phyloP scores from a whole-genome alignment of 2,888 invertebrate genomes.

The Tetranychus truncatus region DNA sequence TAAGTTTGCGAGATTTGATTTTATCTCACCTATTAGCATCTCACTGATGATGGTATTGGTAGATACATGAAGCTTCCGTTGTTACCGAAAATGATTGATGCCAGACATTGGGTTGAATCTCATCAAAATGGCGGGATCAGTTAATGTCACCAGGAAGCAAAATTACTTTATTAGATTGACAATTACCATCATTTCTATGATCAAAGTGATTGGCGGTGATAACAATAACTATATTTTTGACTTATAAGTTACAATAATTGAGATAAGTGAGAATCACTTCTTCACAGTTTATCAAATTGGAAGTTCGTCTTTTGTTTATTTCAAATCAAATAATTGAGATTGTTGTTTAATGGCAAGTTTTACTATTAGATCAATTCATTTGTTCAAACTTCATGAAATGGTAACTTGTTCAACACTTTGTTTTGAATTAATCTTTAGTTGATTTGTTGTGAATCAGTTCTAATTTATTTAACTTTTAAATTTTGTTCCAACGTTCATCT shows the following conservation, averaged over 20 bases:
- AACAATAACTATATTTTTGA: no score
- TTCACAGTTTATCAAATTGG: no score
- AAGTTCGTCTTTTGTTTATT: no score
- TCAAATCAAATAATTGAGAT: no score
- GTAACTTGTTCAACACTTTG: not conserved
- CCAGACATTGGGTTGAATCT: not conserved
- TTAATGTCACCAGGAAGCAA: not conserved
- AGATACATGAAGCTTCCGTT: not conserved
- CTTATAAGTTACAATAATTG: no score
- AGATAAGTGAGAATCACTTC: no score
- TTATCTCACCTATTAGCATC: not conserved
- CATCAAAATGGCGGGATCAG: no score
- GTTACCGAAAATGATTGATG: not conserved
- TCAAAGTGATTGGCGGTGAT: not conserved
- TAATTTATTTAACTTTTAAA: no score
- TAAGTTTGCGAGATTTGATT: not conserved
- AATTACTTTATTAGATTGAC: not conserved
- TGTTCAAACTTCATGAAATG: not conserved
- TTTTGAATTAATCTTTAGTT: not conserved
- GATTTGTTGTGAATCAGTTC: not conserved
- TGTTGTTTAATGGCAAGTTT: not conserved
- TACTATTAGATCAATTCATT: no score
- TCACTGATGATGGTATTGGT: not conserved
- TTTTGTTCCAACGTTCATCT: no score
- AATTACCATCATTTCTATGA: not conserved